Evolutionary conservation across 2,888 invertebrate species (phyloP).

Genomic region (Lithosia quadra): DNA sequence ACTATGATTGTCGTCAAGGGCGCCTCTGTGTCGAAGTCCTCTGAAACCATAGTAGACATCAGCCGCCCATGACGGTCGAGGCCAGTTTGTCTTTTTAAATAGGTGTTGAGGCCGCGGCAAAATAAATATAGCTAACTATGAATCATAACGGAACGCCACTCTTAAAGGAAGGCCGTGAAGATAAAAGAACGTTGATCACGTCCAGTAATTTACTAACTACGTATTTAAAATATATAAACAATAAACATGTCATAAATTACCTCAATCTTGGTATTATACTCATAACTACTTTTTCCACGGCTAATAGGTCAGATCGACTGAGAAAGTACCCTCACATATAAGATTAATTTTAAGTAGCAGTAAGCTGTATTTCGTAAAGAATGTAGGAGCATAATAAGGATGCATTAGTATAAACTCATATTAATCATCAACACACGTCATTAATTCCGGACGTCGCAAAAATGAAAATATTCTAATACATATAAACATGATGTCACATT

Average conservation of each 20-base stretch:
- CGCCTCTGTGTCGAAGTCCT: neutral
- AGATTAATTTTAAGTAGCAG: too few species aligned
- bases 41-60: neutral
- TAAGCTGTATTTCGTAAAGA: too few species aligned
- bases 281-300: too few species aligned
- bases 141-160: conserved; percentile 8
- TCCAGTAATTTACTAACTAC: neutral
- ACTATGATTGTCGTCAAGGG: neutral
- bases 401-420: too few species aligned
- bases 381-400: too few species aligned
- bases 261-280: too few species aligned
- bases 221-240: neutral
- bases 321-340: too few species aligned
- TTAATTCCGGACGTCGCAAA: neutral
- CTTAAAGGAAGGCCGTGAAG: neutral
- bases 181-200: conserved; percentile 1
- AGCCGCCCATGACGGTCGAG: neutral
- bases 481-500: conserved; percentile 19
- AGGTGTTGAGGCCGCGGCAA: neutral
- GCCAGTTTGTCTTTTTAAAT: neutral
- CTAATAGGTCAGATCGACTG: too few species aligned
- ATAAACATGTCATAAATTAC: neutral
- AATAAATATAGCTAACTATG: conserved; percentile 7
- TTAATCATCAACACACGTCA: neutral
- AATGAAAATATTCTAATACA: conserved; percentile 6